phyloP scores from a whole-genome alignment of 2,113 vertebrate species.

The Desmodus rotundus region DNA sequence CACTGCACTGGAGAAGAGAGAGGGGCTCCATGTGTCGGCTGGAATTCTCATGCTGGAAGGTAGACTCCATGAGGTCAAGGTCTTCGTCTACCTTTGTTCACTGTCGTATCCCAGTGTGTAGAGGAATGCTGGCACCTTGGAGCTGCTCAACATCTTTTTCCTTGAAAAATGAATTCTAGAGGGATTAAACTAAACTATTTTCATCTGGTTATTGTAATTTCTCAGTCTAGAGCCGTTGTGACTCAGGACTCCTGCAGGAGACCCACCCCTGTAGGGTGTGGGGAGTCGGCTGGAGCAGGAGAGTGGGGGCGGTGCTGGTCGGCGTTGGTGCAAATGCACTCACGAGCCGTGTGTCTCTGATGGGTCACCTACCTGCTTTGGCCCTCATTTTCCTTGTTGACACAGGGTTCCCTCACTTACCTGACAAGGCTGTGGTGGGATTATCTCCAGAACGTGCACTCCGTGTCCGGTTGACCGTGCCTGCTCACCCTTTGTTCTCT shows the following conservation, averaged over 20 bases:
- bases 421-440: neutral
- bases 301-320: accelerated
- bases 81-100: neutral
- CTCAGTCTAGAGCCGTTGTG: neutral
- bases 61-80: neutral
- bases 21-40: neutral
- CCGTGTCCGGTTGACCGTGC: neutral
- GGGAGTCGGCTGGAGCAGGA: neutral
- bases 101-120: neutral
- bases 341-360: neutral
- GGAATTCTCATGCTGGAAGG: neutral
- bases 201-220: neutral
- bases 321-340: neutral
- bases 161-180: neutral
- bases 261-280: neutral
- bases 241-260: neutral
- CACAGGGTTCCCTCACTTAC: neutral
- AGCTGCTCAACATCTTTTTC: neutral
- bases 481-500: neutral
- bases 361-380: no score
- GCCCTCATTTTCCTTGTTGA: neutral
- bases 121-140: neutral
- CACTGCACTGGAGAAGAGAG: neutral
- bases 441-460: neutral
- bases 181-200: neutral